Evolutionary conservation across 2,888 invertebrate genomes (phyloP).

Genomic region (Galerucella nymphaeae): DNA sequence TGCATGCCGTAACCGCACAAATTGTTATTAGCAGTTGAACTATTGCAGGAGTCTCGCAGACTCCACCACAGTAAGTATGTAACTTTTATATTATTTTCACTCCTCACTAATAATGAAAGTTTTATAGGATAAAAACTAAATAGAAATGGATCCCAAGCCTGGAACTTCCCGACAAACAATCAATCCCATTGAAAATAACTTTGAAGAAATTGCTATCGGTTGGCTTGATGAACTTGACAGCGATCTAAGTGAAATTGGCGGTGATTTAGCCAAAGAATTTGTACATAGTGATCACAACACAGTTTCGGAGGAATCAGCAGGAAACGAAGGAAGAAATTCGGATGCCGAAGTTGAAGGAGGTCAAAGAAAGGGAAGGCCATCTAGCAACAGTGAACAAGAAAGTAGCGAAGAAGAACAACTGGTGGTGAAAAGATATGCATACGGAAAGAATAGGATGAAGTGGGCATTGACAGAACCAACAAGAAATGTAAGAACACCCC

Average conservation of each 20-base stretch:
- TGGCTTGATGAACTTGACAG: background rate
- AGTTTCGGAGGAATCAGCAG: slow-evolving; percentile 2
- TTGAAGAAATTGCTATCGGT: slow-evolving; percentile 1
- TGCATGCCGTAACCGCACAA: too few relatives aligned
- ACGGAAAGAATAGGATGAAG: background rate
- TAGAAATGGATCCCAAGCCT: too few relatives aligned
- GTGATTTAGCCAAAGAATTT: background rate
- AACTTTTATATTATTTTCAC: too few relatives aligned
- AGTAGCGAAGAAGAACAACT: slow-evolving; percentile 4
- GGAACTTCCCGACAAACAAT: too few relatives aligned
- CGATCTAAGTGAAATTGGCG: slow-evolving; percentile 2
- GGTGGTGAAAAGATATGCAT: background rate
- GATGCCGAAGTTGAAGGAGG: background rate
- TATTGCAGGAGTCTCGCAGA: too few relatives aligned
- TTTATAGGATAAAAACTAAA: too few relatives aligned
- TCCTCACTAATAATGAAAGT: too few relatives aligned
- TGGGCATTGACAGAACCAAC: background rate
- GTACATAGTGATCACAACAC: background rate
- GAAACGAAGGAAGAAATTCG: background rate
- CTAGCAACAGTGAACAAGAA: slow-evolving; percentile 2
- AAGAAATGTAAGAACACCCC: background rate
- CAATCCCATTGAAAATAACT: background rate
- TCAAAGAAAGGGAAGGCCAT: background rate
- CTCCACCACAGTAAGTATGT: too few relatives aligned
- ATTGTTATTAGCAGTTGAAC: too few relatives aligned